phyloP scores from a whole-genome alignment of 2,113 vertebrate species.

The Cathartes aura region DNA sequence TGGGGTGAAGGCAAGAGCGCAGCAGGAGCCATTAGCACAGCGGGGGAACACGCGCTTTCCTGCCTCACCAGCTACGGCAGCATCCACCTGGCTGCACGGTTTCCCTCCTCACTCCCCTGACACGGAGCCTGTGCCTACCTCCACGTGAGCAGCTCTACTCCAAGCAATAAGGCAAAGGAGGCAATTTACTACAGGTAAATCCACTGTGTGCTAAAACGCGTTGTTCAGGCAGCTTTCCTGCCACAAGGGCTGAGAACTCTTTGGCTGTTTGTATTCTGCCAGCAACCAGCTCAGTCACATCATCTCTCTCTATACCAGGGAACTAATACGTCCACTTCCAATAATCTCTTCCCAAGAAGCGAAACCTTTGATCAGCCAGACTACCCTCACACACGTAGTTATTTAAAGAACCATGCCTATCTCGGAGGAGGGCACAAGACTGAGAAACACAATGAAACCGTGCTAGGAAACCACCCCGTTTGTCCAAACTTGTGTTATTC shows the following conservation, averaged over 20 bases:
- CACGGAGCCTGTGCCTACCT: not conserved
- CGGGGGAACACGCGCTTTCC: rapidly evolving
- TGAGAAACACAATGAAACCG: not conserved
- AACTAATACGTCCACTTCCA: not conserved
- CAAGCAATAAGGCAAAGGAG: not conserved
- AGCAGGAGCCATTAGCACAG: not conserved
- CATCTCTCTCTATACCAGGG: not conserved
- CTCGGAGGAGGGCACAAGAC: not conserved
- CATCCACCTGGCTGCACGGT: not conserved
- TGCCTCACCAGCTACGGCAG: not conserved
- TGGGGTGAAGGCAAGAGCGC: not conserved
- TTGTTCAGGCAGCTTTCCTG: not conserved
- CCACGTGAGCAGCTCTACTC: not conserved
- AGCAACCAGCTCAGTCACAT: not conserved
- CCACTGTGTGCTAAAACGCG: not conserved
- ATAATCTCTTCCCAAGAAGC: not conserved
- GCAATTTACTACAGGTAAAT: not conserved
- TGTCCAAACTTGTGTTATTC: not conserved
- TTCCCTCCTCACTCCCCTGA: not conserved
- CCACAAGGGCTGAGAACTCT: not conserved
- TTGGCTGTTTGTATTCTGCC: not conserved
- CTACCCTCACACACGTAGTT: not conserved
- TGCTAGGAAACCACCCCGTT: not conserved
- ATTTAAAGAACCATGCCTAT: rapidly evolving
- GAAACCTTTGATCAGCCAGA: not conserved